Percentiles rank a stretch among this genome's conserved stretches.
phyloP scores from a whole-genome alignment of 2,797 vertebrate genomes.

The Hozukius guyotensis region DNA sequence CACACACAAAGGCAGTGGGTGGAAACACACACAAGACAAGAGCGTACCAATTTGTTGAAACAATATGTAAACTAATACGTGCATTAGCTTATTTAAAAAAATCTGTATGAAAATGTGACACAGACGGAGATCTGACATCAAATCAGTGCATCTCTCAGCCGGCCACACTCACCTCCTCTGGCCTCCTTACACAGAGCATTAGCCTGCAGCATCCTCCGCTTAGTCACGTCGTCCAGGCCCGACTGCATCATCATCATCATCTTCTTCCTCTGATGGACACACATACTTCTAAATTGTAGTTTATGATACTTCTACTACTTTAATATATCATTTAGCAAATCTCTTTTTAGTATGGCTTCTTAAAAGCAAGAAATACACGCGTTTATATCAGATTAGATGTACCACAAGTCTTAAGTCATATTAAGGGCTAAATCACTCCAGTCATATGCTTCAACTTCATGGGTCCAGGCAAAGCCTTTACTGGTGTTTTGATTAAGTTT shows the following conservation, averaged over 20 bases:
- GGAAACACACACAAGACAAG: not conserved
- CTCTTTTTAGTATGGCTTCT: not conserved
- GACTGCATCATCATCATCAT: slow-evolving; percentile 81
- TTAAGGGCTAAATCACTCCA: not conserved
- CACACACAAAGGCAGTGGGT: not conserved
- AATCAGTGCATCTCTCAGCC: not conserved
- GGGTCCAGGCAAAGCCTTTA: not conserved
- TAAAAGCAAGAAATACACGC: not conserved
- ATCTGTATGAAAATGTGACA: not conserved
- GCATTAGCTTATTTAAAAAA: not conserved
- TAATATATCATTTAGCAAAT: not conserved
- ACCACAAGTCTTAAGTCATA: not conserved
- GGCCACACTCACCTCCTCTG: slow-evolving; percentile 77
- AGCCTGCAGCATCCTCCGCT: slow-evolving; percentile 80
- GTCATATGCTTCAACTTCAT: not conserved
- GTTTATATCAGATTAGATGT: not conserved
- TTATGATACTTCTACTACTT: not conserved
- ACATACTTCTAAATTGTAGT: not conserved
- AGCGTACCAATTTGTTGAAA: not conserved
- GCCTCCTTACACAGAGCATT: slow-evolving; percentile 77
- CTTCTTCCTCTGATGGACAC: slow-evolving; percentile 28
- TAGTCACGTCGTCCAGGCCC: slow-evolving; percentile 50
- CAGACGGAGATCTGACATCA: not conserved
- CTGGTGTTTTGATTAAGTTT: not conserved
- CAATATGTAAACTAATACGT: not conserved